Conservation (phyloP, 2,797 vertebrate species). For the Merluccius polli region DNA sequence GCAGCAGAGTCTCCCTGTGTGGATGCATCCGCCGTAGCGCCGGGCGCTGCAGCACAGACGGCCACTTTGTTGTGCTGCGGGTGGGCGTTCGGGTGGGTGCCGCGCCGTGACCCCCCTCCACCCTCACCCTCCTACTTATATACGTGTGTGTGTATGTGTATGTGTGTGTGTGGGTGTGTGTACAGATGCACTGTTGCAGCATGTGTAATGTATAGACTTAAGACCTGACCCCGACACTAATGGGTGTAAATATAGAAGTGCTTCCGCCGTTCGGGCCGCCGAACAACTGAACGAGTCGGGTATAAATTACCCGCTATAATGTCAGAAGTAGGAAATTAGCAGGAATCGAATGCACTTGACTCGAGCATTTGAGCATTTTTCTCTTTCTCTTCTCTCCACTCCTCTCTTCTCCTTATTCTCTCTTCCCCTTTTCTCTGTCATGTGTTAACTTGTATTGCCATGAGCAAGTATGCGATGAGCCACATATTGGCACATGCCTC, state of each 20-base stretch:
- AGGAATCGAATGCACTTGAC: neutral
- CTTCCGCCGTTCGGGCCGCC: neutral
- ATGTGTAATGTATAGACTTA: neutral
- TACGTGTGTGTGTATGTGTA: neutral
- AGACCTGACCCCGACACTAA: neutral
- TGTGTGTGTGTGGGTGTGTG: neutral
- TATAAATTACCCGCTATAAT: neutral
- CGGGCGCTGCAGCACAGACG: neutral
- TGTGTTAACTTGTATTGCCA: too few species aligned
- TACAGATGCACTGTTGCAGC: neutral
- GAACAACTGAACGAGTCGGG: neutral
- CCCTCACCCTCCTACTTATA: too few species aligned
- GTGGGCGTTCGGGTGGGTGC: neutral
- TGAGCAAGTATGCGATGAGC: too few species aligned
- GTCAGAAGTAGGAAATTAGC: neutral
- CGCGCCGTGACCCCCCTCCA: neutral
- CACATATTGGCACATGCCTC: too few species aligned
- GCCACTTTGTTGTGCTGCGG: neutral
- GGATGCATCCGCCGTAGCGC: neutral
- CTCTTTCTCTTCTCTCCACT: neutral
- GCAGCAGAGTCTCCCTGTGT: neutral
- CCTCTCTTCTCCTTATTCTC: neutral
- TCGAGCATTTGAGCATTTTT: neutral
- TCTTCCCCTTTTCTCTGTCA: too few species aligned
- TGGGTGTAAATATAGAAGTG: neutral